These are phyloP conservation scores for Caenorhabditis panamensis DNA, from an alignment of 2,888 invertebrate genomes.

Conservation along the genomic window DNA sequence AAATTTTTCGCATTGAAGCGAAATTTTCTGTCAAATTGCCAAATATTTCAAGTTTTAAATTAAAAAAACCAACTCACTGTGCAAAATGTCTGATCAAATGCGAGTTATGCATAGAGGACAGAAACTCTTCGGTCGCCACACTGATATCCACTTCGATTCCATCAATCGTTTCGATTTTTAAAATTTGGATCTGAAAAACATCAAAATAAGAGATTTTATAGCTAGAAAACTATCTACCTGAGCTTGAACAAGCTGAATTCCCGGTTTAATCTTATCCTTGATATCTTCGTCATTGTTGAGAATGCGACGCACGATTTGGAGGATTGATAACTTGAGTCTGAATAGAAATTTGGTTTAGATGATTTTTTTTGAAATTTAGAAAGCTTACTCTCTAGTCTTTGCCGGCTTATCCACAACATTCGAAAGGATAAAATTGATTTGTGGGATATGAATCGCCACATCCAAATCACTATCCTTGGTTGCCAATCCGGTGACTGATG, in stretches of 20 bases:
- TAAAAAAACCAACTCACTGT: slow-evolving; percentile 28
- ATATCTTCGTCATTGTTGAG: slow-evolving; percentile 45
- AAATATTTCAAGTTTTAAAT: neutral
- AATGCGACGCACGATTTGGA: slow-evolving; percentile 59
- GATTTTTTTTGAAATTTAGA: neutral
- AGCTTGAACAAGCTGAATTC: slow-evolving; percentile 45
- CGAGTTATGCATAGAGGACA: slow-evolving; percentile 69
- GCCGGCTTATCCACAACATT: slow-evolving; percentile 2
- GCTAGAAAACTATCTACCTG: slow-evolving; percentile 6
- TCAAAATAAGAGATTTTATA: too few species aligned
- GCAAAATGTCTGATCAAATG: slow-evolving; percentile 59
- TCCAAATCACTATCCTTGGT: slow-evolving; percentile 62
- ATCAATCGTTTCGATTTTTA: slow-evolving; percentile 55
- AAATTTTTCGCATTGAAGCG: neutral
- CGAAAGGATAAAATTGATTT: slow-evolving; percentile 10
- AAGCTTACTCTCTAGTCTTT: neutral
- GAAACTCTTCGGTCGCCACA: slow-evolving; percentile 57
- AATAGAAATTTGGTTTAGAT: slow-evolving; percentile 8
- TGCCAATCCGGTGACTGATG: slow-evolving; percentile 59
- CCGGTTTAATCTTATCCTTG: slow-evolving; percentile 16
- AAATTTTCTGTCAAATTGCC: neutral
- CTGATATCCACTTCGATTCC: slow-evolving; percentile 65
- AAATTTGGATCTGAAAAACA: slow-evolving; percentile 64
- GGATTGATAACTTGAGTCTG: slow-evolving; percentile 51
- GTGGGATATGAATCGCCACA: slow-evolving; percentile 63